Evolutionary conservation across 2,113 vertebrate genomes (phyloP).

Genomic region (Antechinus stuartii): DNA sequence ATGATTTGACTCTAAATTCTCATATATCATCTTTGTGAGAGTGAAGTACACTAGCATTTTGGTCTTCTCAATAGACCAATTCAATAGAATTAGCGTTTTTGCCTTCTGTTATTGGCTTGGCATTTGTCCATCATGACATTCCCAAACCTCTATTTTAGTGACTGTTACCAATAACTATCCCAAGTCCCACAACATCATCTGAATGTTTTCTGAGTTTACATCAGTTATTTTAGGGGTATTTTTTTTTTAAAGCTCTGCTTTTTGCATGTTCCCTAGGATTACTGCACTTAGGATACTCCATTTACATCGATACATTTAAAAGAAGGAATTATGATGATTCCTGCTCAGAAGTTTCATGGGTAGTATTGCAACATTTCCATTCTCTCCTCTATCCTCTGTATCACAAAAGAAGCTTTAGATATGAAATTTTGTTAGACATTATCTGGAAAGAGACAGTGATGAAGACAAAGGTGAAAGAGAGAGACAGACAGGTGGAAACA

Average conservation of each 20-base stretch:
- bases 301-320: slow-evolving; percentile 86
- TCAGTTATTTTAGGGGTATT: slow-evolving; percentile 28
- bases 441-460: neutral
- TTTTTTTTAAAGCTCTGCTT: slow-evolving; percentile 15
- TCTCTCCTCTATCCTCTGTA: neutral
- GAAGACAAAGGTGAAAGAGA: neutral
- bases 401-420: slow-evolving; percentile 21
- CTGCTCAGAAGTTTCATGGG: slow-evolving; percentile 40
- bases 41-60: neutral
- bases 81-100: neutral
- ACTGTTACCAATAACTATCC: neutral
- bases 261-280: slow-evolving; percentile 44
- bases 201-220: slow-evolving; percentile 57
- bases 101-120: neutral
- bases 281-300: slow-evolving; percentile 74
- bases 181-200: slow-evolving; percentile 62
- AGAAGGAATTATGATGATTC: slow-evolving; percentile 66
- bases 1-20: neutral
- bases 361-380: slow-evolving; percentile 29
- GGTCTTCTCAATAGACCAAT: neutral
- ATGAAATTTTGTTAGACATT: slow-evolving; percentile 14
- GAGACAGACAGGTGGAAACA: neutral
- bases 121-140: slow-evolving; percentile 8
- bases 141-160: neutral
- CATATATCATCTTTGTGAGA: neutral